A percentile compares a stretch with the other conserved stretches of the same genome.
Evolutionary conservation across 2,113 vertebrate species (phyloP).

Genomic region (Nycticryphes semicollaris): DNA sequence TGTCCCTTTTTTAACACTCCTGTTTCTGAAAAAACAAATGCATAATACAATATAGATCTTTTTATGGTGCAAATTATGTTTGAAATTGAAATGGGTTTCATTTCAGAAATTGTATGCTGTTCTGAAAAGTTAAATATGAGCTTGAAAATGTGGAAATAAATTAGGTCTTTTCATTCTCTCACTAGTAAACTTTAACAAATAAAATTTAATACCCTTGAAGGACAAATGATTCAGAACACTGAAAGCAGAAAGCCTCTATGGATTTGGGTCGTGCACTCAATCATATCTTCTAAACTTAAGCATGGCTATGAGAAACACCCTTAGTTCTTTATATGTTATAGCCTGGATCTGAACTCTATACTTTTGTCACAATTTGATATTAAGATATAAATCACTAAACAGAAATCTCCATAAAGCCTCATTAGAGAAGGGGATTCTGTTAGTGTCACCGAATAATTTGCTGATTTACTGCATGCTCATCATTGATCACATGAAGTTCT

Average conservation of each 20-base stretch:
- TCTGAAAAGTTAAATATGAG: constrained; percentile 36
- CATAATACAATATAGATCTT: background rate
- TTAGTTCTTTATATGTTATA: background rate
- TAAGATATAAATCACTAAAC: constrained; percentile 14
- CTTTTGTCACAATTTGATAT: background rate
- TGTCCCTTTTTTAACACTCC: background rate
- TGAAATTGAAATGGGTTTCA: constrained; percentile 24
- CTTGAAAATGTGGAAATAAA: constrained; percentile 47
- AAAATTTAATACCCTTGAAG: constrained; percentile 41
- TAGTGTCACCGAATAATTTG: background rate
- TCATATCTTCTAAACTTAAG: constrained; percentile 16
- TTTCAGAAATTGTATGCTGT: background rate
- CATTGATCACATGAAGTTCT: background rate
- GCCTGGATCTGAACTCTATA: background rate
- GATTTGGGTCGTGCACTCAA: constrained; percentile 26
- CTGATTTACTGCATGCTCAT: background rate
- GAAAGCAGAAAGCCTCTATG: background rate
- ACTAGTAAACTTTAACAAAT: constrained; percentile 26
- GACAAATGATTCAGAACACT: background rate
- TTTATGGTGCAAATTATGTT: background rate
- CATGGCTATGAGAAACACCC: background rate
- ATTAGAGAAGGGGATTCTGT: background rate
- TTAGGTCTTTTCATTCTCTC: background rate
- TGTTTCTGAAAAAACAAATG: background rate
- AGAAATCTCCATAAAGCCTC: background rate